Evolutionary conservation across 1,140 invertebrate genomes (phyloP).

Genomic region (Holotrichia oblita): DNA sequence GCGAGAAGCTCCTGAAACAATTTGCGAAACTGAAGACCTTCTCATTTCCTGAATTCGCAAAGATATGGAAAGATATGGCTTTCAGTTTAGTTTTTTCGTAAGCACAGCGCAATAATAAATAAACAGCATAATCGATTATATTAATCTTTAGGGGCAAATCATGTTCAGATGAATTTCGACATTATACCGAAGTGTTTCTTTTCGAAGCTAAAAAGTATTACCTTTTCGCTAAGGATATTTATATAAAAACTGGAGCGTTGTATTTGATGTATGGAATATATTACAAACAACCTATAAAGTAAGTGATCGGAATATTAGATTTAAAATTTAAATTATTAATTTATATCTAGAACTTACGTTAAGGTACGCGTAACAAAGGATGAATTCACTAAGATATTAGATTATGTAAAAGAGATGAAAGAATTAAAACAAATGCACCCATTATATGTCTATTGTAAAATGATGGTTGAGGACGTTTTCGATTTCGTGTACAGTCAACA

Average conservation of each 20-base stretch:
- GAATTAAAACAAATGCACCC: not conserved
- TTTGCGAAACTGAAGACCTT: not conserved
- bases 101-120: constrained; percentile 5
- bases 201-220: constrained; percentile 36
- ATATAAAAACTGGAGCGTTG: constrained; percentile 38
- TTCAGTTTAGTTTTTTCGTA: constrained; percentile 38
- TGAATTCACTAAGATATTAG: not conserved
- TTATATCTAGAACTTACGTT: not conserved
- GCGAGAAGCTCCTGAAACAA: not conserved
- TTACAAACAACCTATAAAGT: constrained; percentile 37
- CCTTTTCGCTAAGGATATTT: constrained; percentile 5
- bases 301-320: not conserved
- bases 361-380: constrained; percentile 10
- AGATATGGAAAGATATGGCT: constrained; percentile 25
- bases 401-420: constrained; percentile 20
- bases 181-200: constrained; percentile 6
- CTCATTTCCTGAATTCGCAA: not conserved
- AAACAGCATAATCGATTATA: not conserved
- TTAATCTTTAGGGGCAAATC: not conserved
- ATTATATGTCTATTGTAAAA: constrained; percentile 5
- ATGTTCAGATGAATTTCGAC: constrained; percentile 25
- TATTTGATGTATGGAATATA: constrained; percentile 36
- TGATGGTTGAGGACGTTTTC: constrained; percentile 29
- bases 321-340: not conserved
- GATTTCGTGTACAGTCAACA: constrained; percentile 20